Evolutionary conservation across 37 sponge, comb jelly and placozoan species (phyloP), one percentile per base, ranked within the genome.

Genomic region (Spongilla lacustris): DNA sequence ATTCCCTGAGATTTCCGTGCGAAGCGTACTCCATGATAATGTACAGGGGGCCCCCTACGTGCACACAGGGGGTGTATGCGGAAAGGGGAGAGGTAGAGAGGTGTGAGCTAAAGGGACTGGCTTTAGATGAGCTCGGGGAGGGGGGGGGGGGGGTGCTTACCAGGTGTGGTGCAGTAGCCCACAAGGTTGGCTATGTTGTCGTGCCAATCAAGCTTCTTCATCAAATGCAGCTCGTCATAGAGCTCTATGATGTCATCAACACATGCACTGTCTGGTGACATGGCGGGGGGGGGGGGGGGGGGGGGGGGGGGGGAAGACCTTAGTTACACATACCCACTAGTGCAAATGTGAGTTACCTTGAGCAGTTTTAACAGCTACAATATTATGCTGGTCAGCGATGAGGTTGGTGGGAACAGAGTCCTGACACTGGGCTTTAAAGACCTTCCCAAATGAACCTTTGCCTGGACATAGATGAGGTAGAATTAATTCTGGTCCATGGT

Each of bases 1-100:
- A 90, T 58, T 71, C 79, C 0, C 76, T 73, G 30, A 94, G 74
- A 50, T 82, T 87, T 12, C 94, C 94, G 49, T 94, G 68, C 11
- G 29, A 14, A 24, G 89, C 88, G 71, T 78, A 94, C 81, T 94
- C 94, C 76, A 94, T 67, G 24, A 94, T 87, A 32, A 94, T 48
- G 24, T 58, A 90, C 11, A 83, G 58, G 10, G 80, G 79, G 1
- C 79, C 75, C 2, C 75, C 91, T 86, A 58, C 21, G 19, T 14
- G 58, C 12, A 58, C 14, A 58, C 58, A 58, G 11, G 1, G 58
- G 19, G 11, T 17, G 11, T 8, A 17, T 58, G 21, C 19, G 21
- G 11, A 17, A 8, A 46, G 8, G 46, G 19, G 14, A 13, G 58
- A 1, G 21, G 58, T 58, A 6, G 11, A 58, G 58, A 17, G 58